Evolutionary conservation across 1,140 invertebrate species (phyloP), one percentile per base, ranked within the genome.

Genomic region (Drosophila sp.): DNA sequence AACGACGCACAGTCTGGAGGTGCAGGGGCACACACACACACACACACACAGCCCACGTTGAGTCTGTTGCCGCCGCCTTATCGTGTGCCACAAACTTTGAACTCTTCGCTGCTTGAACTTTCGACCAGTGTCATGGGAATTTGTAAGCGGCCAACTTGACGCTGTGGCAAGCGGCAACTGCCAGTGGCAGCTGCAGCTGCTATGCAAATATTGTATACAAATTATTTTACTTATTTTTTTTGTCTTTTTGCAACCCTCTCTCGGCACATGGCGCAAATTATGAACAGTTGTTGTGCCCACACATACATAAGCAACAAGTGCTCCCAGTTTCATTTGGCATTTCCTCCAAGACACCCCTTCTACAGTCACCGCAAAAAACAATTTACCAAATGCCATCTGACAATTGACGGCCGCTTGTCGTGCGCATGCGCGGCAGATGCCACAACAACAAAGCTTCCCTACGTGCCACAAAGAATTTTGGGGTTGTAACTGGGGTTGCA

Each of bases 231-330:
- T n/a, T n/a, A n/a, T n/a, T n/a, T n/a, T n/a, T n/a, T n/a, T n/a
- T n/a, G n/a, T n/a, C n/a, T n/a, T 45, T 34, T 34, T 13, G 54
- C 70, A 72, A 54, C 63, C 63, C 70, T 72, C 51, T 48, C 61
- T 40, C 53, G 46, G 70, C 70, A 72, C 54, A 72, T 46, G 63
- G 70, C 70, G 48, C 70, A 72, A 72, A 59, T 72, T 67, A 72
- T 72, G 63, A 66, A 59, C 70, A 67, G 70, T 65, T 57, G 61
- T 41, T 40, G 41, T 57, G 40, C 40, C 50, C 48, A 51, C 46
- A 40, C 50, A 32, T 18, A 43, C 14, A 36, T 9, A 11, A 2
- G 53, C 69, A 66, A 67, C 70, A 72, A 72, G 70, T 72, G 63
- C 32, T 13, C 50, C 51, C 40, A 14, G 18, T 56, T 34, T 13